These are phyloP conservation scores for Coelogynopora nodosa DNA, from an alignment of 2,888 invertebrate genomes.

Conservation along the genomic window DNA sequence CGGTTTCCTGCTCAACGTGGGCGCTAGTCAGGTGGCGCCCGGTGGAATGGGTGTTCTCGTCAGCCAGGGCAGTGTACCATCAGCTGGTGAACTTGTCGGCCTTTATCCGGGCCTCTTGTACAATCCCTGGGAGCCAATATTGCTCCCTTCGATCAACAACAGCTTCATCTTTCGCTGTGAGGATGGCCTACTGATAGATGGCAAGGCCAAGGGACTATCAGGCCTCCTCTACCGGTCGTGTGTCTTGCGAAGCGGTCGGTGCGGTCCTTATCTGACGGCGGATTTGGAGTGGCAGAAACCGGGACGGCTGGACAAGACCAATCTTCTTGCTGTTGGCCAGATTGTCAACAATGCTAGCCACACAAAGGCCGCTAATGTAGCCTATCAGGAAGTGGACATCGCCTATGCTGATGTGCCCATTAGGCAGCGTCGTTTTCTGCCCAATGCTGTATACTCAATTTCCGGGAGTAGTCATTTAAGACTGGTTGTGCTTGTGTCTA, in stretches of 20 bases:
- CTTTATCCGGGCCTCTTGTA: conserved; percentile 62
- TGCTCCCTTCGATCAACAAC: conserved; percentile 63
- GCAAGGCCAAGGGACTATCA: conserved; percentile 63
- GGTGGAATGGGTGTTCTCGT: background rate
- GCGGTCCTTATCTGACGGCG: conserved; percentile 56
- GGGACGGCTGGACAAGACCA: conserved; percentile 54
- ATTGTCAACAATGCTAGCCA: conserved; percentile 64
- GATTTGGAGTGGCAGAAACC: conserved; percentile 60
- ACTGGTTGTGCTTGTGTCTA: conserved; percentile 62
- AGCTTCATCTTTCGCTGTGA: conserved; percentile 64
- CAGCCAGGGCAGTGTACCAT: background rate
- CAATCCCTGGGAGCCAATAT: conserved; percentile 62
- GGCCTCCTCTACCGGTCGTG: conserved; percentile 62
- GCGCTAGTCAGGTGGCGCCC: background rate
- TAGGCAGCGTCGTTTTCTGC: conserved; percentile 2
- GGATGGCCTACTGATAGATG: conserved; percentile 64
- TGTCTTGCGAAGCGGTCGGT: conserved; percentile 57
- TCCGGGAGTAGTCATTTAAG: conserved; percentile 45
- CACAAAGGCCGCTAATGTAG: conserved; percentile 62
- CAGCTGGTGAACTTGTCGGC: conserved; percentile 15
- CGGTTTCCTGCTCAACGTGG: background rate
- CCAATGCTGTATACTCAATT: background rate
- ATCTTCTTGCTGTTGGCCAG: conserved; percentile 64
- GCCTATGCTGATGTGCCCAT: conserved; percentile 10
- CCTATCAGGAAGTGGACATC: conserved; percentile 63